Percentiles rank a stretch among this genome's conserved stretches.
Evolutionary conservation across 2,113 vertebrate genomes (phyloP).

Genomic region (Eupsittula cactorum): DNA sequence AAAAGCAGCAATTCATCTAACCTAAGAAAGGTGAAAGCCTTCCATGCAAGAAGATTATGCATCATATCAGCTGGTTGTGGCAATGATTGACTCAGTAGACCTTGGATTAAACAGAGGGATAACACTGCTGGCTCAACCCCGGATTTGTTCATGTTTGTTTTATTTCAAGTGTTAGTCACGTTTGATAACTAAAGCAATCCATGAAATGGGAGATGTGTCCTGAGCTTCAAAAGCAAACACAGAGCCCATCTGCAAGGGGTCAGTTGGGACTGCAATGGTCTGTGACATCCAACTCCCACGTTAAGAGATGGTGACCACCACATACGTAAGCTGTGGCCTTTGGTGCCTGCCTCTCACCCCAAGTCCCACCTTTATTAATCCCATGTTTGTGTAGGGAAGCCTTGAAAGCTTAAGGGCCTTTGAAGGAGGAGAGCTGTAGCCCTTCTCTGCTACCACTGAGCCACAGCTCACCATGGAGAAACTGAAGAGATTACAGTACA

Average conservation of each 20-base stretch:
- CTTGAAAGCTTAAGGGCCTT: neutral
- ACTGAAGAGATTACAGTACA: neutral
- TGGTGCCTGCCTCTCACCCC: neutral
- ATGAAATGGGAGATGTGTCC: neutral
- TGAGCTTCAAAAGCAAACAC: neutral
- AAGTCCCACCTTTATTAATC: neutral
- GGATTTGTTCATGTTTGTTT: conserved; percentile 25
- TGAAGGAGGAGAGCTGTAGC: neutral
- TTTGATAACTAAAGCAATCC: conserved; percentile 21
- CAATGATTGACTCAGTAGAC: conserved; percentile 58
- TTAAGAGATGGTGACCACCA: neutral
- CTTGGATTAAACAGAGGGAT: conserved; percentile 40
- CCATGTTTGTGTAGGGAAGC: neutral
- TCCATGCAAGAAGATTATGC: neutral
- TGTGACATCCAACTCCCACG: accelerated
- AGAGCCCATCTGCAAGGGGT: neutral
- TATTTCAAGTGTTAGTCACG: conserved; percentile 26
- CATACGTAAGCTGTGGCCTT: neutral
- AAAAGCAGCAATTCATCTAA: neutral
- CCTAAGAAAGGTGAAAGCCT: neutral
- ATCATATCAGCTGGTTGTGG: neutral
- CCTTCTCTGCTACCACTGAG: neutral
- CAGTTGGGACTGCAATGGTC: neutral
- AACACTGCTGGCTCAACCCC: neutral
- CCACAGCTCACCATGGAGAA: neutral